A percentile compares a stretch with the other conserved stretches of the same genome.
phyloP scores from a whole-genome alignment of 2,888 invertebrate genomes.

The Barypeithes pellucidus region DNA sequence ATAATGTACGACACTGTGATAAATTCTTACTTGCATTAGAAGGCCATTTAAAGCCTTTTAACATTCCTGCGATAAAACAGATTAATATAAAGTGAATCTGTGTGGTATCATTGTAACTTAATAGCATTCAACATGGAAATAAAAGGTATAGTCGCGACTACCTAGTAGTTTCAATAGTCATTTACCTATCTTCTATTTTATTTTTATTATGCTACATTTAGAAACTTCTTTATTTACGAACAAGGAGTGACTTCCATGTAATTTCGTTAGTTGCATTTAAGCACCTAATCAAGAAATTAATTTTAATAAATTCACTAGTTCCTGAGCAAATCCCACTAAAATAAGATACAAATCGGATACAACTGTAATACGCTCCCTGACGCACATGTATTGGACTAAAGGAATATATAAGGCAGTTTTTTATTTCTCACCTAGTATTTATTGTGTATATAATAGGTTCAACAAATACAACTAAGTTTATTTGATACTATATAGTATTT shows the following conservation, averaged over 20 bases:
- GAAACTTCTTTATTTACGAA: conserved; percentile 8
- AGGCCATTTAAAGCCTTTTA: conserved; percentile 52
- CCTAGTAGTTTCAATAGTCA: conserved; percentile 40
- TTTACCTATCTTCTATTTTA: conserved; percentile 37
- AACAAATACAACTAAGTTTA: too few species aligned
- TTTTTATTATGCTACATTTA: conserved; percentile 35
- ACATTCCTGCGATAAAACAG: conserved; percentile 50
- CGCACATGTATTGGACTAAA: too few species aligned
- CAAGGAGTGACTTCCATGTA: conserved; percentile 9
- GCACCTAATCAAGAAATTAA: too few species aligned
- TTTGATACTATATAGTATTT: too few species aligned
- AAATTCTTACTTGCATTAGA: conserved; percentile 38
- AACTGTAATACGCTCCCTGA: too few species aligned
- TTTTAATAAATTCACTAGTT: too few species aligned
- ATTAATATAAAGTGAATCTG: conserved; percentile 52
- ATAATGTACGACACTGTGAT: conserved; percentile 20
- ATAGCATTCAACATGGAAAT: conserved; percentile 46
- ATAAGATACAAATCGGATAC: too few species aligned
- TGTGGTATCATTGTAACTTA: conserved; percentile 51
- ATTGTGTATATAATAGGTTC: too few species aligned
- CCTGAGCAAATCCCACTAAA: too few species aligned
- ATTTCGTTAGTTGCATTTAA: neutral
- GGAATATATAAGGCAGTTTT: too few species aligned
- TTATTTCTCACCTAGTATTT: too few species aligned
- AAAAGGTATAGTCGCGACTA: conserved; percentile 50